Percentiles rank a stretch among this genome's conserved stretches.
phyloP scores from a whole-genome alignment of 2,113 vertebrate genomes.

The Herpailurus yagouaroundi region DNA sequence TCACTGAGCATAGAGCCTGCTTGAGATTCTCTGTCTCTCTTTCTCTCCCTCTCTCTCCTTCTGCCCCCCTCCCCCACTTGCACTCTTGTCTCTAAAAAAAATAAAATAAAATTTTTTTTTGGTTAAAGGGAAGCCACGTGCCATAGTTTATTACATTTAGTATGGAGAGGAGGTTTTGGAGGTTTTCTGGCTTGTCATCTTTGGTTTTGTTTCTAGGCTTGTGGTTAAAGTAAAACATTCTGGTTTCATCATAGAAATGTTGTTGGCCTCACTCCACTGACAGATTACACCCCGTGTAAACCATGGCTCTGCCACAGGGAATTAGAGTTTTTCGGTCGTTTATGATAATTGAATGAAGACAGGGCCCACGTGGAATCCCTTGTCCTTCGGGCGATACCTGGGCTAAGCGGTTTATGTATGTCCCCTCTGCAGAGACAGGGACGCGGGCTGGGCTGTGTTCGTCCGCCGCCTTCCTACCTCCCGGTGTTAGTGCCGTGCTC shows the following conservation, averaged over 20 bases:
- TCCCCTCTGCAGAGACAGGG: not conserved
- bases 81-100: no score
- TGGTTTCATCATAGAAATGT: not conserved
- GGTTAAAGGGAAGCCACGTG: not conserved
- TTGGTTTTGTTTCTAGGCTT: not conserved
- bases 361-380: not conserved
- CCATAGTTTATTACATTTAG: not conserved
- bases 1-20: no score
- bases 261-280: not conserved
- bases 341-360: conserved; percentile 39
- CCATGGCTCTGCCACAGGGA: conserved; percentile 38
- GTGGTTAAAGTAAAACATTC: not conserved
- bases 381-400: conserved; percentile 72
- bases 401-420: not conserved
- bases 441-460: conserved; percentile 65
- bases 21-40: no score
- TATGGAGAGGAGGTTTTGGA: no score
- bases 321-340: conserved; percentile 49
- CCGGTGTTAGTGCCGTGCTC: not conserved
- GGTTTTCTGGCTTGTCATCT: not conserved
- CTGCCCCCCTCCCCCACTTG: no score
- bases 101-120: no score
- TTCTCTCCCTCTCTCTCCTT: no score
- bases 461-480: not conserved
- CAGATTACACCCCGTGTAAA: not conserved